Conservation (phyloP, 2,113 vertebrate genomes). For the Chinchilla lanigera region DNA sequence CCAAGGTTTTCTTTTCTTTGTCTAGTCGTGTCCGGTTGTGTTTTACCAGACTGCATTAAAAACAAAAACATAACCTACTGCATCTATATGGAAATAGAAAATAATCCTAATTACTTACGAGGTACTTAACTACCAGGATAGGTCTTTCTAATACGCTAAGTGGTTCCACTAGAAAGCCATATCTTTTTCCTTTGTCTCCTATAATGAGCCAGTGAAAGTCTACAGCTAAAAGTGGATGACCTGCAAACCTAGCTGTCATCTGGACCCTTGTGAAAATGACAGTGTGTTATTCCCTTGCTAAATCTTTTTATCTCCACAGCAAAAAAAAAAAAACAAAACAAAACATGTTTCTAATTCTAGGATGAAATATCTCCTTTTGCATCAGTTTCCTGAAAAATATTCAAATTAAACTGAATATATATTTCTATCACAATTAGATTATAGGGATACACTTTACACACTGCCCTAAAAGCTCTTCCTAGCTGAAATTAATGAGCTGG, state of each 20-base stretch:
- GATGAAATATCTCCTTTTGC: constrained; percentile 22
- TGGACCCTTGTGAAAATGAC: background rate
- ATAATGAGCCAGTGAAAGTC: background rate
- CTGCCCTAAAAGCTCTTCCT: background rate
- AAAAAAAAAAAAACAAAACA: constrained; percentile 40
- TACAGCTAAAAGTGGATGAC: background rate
- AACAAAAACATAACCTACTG: background rate
- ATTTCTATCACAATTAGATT: constrained; percentile 43
- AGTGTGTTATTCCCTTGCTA: background rate
- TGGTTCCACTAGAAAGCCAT: background rate
- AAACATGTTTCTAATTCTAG: constrained; percentile 14
- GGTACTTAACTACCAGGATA: background rate
- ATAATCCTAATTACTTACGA: background rate
- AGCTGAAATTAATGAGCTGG: constrained; percentile 10
- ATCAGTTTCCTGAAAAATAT: background rate
- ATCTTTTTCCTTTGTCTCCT: background rate
- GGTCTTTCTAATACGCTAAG: background rate
- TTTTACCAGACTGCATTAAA: background rate
- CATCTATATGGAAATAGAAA: background rate
- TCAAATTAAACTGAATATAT: constrained; percentile 14
- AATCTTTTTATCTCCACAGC: background rate
- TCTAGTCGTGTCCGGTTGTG: background rate
- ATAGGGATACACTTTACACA: background rate
- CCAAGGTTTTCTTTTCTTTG: background rate
- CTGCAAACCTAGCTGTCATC: background rate